phyloP scores from a whole-genome alignment of 2,888 invertebrate genomes.

The Stegana nigrithorax region DNA sequence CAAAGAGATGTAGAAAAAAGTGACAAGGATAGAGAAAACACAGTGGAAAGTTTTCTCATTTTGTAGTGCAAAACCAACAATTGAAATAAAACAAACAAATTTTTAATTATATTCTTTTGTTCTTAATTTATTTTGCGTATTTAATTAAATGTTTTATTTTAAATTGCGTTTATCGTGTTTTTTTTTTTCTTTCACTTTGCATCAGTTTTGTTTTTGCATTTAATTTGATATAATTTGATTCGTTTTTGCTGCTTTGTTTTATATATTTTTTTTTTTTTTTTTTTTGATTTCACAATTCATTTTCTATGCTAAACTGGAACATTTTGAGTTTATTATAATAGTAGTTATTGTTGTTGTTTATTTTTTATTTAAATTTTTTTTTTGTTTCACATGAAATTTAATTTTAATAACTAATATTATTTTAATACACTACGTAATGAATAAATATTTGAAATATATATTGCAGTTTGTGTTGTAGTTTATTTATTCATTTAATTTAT shows the following conservation, averaged over 20 bases:
- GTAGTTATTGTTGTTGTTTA: conserved; percentile 31
- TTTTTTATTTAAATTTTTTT: conserved; percentile 30
- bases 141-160: conserved; percentile 20
- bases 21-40: too few relatives aligned
- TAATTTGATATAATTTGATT: conserved; percentile 26
- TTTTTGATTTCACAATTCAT: conserved; percentile 46
- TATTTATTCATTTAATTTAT: too few relatives aligned
- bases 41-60: too few relatives aligned
- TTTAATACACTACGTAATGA: conserved; percentile 37
- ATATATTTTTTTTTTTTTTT: conserved; percentile 31
- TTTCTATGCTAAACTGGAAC: conserved; percentile 56
- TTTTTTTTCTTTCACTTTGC: conserved; percentile 31
- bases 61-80: background rate
- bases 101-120: conserved; percentile 30
- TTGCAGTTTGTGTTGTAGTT: conserved; percentile 47
- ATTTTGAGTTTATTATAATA: conserved; percentile 54
- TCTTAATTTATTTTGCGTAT: conserved; percentile 31
- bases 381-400: conserved; percentile 34
- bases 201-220: conserved; percentile 47
- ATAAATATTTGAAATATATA: conserved; percentile 60
- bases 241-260: conserved; percentile 15
- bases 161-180: conserved; percentile 21
- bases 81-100: conserved; percentile 26
- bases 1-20: too few relatives aligned
- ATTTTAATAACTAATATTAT: conserved; percentile 20